These are phyloP conservation scores for Myanophis thanlyinensis DNA, from an alignment of 2,113 vertebrate genomes.

Conservation along the genomic window DNA sequence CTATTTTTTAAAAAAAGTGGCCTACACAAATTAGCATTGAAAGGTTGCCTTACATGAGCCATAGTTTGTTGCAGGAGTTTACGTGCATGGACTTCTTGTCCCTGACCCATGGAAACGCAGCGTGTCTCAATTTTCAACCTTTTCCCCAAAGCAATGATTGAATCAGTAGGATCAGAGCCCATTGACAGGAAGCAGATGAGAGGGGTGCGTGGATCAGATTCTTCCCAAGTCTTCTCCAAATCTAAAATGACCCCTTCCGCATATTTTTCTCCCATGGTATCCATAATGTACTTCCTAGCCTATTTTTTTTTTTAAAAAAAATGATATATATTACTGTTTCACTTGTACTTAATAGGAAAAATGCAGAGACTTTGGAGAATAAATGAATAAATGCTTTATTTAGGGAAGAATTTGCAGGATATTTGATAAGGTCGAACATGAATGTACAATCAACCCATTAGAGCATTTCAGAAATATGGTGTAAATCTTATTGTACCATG, in stretches of 20 bases:
- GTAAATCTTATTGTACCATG: background rate
- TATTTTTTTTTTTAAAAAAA: slow-evolving; percentile 40
- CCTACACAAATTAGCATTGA: background rate
- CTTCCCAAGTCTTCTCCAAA: slow-evolving; percentile 91
- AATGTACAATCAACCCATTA: background rate
- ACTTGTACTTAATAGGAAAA: background rate
- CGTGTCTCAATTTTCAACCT: slow-evolving; percentile 83
- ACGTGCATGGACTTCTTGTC: slow-evolving; percentile 88
- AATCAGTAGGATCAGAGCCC: slow-evolving; percentile 94
- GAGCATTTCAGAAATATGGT: background rate
- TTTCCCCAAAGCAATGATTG: slow-evolving; percentile 90
- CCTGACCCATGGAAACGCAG: slow-evolving; percentile 96
- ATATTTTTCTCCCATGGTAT: slow-evolving; percentile 87
- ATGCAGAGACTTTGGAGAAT: background rate
- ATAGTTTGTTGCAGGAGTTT: slow-evolving; percentile 90
- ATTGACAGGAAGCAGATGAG: slow-evolving; percentile 94
- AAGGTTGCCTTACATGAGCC: slow-evolving; percentile 76
- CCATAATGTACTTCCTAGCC: slow-evolving; percentile 91
- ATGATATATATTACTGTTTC: background rate
- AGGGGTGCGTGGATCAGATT: slow-evolving; percentile 86
- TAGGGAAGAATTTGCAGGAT: background rate
- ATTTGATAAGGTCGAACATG: background rate
- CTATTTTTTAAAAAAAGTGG: background rate
- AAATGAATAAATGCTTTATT: too few relatives aligned
- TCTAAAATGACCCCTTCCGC: slow-evolving; percentile 86